Evolutionary conservation across 2,888 invertebrate genomes (phyloP).

Genomic region (Megaustenia siamemsis): DNA sequence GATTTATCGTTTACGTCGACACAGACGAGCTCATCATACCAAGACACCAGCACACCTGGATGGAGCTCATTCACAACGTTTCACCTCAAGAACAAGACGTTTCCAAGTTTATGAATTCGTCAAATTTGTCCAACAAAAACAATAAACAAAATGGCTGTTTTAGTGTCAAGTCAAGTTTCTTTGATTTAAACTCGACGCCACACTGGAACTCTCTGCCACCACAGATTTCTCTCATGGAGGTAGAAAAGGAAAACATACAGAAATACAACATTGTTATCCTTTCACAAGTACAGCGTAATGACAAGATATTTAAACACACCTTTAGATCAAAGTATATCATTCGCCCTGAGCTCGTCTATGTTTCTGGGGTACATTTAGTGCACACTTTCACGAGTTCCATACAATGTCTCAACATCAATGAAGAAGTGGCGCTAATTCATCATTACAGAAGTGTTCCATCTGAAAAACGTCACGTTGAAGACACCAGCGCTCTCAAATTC

Average conservation of each 20-base stretch:
- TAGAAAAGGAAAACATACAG: neutral
- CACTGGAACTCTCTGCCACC: neutral
- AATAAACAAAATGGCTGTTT: neutral
- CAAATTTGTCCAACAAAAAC: neutral
- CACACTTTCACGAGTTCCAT: neutral
- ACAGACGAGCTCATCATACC: constrained; percentile 39
- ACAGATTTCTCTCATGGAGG: neutral
- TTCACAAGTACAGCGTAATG: neutral
- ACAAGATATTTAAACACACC: neutral
- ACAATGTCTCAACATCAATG: neutral
- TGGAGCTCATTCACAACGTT: neutral
- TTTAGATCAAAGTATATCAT: constrained; percentile 22
- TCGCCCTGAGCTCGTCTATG: constrained; percentile 1
- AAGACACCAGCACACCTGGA: constrained; percentile 14
- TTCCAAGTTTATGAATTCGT: neutral
- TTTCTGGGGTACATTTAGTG: neutral
- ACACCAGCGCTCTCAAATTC: neutral
- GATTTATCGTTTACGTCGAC: constrained; percentile 26
- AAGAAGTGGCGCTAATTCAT: neutral
- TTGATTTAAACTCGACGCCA: neutral
- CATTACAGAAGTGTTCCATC: neutral
- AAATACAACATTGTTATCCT: neutral
- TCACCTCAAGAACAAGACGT: constrained; percentile 1
- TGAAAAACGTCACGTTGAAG: neutral
- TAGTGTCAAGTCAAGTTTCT: neutral